Percentiles rank a stretch among this genome's conserved stretches.
Evolutionary conservation across 2,113 vertebrate species (phyloP).

Genomic region (Paralichthys olivaceus): DNA sequence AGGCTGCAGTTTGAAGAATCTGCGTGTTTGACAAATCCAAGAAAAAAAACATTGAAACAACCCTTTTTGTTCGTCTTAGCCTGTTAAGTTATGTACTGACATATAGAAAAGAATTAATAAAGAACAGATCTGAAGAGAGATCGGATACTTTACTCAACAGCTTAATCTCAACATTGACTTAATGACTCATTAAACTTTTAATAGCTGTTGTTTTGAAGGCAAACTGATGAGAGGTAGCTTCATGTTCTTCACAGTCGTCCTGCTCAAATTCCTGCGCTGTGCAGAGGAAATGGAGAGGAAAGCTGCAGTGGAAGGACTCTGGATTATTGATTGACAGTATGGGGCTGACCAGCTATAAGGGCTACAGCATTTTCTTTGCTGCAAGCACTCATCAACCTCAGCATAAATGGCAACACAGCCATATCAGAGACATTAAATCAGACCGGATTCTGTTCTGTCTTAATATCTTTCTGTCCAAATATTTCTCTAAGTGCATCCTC

Average conservation of each 20-base stretch:
- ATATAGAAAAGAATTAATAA: not conserved
- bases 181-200: slow-evolving; percentile 25
- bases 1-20: slow-evolving; percentile 4
- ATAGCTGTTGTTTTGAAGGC: not conserved
- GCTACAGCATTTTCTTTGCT: slow-evolving; percentile 32
- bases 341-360: slow-evolving; percentile 39
- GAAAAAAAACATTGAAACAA: slow-evolving; percentile 1
- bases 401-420: slow-evolving; percentile 13
- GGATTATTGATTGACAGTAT: slow-evolving; percentile 70
- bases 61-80: not conserved
- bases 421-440: slow-evolving; percentile 1
- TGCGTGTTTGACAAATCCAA: not conserved
- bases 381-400: slow-evolving; percentile 24
- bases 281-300: slow-evolving; percentile 20
- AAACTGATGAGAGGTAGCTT: not conserved
- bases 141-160: not conserved
- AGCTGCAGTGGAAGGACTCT: slow-evolving; percentile 58
- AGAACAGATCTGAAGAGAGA: not conserved
- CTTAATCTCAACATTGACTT: not conserved
- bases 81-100: too few species aligned
- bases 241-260: slow-evolving; percentile 11
- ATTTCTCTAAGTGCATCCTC: slow-evolving; percentile 11
- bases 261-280: slow-evolving; percentile 50
- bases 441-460: not conserved
- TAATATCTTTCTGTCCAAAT: not conserved